Evolutionary conservation across 2,888 invertebrate genomes (phyloP).

Genomic region (Clostera curtula): DNA sequence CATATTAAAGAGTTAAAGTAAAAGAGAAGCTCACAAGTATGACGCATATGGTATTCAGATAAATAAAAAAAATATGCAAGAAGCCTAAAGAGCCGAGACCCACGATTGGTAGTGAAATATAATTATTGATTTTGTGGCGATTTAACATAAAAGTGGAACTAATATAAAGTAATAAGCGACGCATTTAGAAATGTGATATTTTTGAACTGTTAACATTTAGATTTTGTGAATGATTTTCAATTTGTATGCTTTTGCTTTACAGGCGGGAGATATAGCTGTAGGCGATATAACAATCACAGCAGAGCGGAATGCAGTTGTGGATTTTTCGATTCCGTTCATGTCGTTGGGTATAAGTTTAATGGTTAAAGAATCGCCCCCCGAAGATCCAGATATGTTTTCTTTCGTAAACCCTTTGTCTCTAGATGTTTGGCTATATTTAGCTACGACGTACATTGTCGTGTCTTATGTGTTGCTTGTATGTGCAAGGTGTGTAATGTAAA

Average conservation of each 20-base stretch:
- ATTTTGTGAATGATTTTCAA: neutral
- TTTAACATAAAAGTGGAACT: no score
- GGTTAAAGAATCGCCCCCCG: slow-evolving; percentile 83
- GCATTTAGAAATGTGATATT: no score
- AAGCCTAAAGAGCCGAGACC: no score
- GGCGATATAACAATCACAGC: slow-evolving; percentile 96
- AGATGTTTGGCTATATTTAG: slow-evolving; percentile 92
- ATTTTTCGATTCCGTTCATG: slow-evolving; percentile 98
- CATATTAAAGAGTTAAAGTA: no score
- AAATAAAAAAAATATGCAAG: no score
- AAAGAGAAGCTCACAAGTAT: no score
- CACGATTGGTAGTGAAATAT: no score
- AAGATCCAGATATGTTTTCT: slow-evolving; percentile 88
- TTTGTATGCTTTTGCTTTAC: slow-evolving; percentile 29
- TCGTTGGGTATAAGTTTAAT: slow-evolving; percentile 92
- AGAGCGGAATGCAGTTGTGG: slow-evolving; percentile 87
- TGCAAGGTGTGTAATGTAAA: slow-evolving; percentile 75
- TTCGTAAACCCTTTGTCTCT: slow-evolving; percentile 89
- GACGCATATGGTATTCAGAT: no score
- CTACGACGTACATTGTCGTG: slow-evolving; percentile 87
- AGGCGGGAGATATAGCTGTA: slow-evolving; percentile 94
- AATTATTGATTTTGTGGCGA: no score
- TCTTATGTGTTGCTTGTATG: slow-evolving; percentile 87
- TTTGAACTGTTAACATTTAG: no score
- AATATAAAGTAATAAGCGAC: no score